These are phyloP conservation scores for Andrena praecox DNA, from an alignment of 2,888 invertebrate species.

Conservation along the genomic window DNA sequence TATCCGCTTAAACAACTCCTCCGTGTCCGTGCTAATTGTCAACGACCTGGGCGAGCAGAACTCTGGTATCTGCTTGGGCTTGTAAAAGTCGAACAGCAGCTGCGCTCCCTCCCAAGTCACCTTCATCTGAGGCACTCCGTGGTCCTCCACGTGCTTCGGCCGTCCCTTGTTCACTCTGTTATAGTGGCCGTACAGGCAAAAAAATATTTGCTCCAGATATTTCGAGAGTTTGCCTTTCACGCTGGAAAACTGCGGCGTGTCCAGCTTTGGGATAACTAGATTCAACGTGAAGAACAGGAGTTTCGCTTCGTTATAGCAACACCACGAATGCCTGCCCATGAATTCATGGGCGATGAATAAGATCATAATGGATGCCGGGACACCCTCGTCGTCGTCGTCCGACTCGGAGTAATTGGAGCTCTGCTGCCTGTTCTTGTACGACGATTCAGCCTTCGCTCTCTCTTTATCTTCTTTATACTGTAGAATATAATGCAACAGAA, in stretches of 20 bases:
- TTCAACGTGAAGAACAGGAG: slow-evolving; percentile 92
- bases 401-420: slow-evolving; percentile 80
- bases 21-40: slow-evolving; percentile 93
- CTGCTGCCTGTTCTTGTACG: slow-evolving; percentile 72
- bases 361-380: slow-evolving; percentile 91
- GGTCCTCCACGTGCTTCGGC: slow-evolving; percentile 89
- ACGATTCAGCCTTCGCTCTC: slow-evolving; percentile 85
- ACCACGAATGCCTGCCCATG: slow-evolving; percentile 92
- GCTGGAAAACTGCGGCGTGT: slow-evolving; percentile 88
- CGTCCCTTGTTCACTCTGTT: slow-evolving; percentile 88
- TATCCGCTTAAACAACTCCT: slow-evolving; percentile 90
- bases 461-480: slow-evolving; percentile 90
- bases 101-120: slow-evolving; percentile 91
- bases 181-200: slow-evolving; percentile 94
- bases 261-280: slow-evolving; percentile 89
- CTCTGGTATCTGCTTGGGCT: slow-evolving; percentile 92
- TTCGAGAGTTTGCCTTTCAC: slow-evolving; percentile 90
- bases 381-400: slow-evolving; percentile 86
- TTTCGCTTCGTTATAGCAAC: slow-evolving; percentile 91
- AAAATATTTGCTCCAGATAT: slow-evolving; percentile 94
- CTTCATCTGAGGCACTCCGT: slow-evolving; percentile 89
- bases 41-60: slow-evolving; percentile 91
- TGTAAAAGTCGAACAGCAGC: slow-evolving; percentile 92
- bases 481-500: slow-evolving; percentile 92
- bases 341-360: slow-evolving; percentile 94